phyloP scores from a whole-genome alignment of 2,888 invertebrate genomes.

The Lithophane ornitopus region DNA sequence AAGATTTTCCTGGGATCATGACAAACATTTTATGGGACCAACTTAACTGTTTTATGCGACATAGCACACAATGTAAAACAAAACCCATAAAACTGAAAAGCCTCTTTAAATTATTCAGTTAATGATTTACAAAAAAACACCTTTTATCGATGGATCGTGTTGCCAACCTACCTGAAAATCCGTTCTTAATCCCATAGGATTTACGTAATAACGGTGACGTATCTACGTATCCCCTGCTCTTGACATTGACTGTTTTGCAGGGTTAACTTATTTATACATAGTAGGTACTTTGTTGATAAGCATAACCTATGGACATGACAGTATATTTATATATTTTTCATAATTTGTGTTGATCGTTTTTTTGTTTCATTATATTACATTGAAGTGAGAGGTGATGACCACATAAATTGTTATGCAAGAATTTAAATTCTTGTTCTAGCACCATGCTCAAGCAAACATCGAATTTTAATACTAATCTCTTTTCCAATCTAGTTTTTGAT shows the following conservation, averaged over 20 bases:
- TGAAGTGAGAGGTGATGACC: not conserved
- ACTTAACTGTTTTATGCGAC: too few relatives aligned
- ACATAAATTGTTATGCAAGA: too few relatives aligned
- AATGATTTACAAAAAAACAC: not conserved
- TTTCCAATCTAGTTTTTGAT: not conserved
- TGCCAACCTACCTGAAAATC: conserved; percentile 20
- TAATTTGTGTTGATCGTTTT: conserved; percentile 5
- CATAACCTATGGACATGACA: conserved; percentile 23
- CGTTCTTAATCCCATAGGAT: conserved; percentile 25
- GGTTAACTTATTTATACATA: conserved; percentile 1
- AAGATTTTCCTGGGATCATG: not conserved
- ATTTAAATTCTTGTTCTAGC: too few relatives aligned
- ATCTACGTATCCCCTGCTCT: conserved; percentile 25
- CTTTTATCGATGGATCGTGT: not conserved
- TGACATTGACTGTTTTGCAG: conserved; percentile 46
- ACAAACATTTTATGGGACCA: not conserved
- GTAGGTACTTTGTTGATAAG: conserved; percentile 1
- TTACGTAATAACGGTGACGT: conserved; percentile 32
- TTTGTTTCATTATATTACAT: conserved; percentile 2
- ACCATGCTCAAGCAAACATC: not conserved
- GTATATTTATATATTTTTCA: not conserved
- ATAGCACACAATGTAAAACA: not conserved
- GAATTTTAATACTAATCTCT: not conserved
- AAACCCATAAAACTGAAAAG: not conserved
- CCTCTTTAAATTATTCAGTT: not conserved